Conservation (phyloP, 2,113 vertebrate species). For the Gallinago media region DNA sequence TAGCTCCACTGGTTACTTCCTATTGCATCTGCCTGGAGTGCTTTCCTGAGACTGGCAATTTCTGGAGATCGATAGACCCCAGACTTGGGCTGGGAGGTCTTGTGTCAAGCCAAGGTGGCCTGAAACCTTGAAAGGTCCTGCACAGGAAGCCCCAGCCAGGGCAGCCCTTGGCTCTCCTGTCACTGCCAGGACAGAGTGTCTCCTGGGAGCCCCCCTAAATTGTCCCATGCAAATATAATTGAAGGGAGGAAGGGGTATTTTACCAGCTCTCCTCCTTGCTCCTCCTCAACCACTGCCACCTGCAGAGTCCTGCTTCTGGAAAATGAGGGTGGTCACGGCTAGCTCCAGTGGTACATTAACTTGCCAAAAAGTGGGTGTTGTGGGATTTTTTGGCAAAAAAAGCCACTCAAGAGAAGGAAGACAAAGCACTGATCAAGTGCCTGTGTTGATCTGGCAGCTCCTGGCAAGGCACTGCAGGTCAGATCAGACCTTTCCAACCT, state of each 20-base stretch:
- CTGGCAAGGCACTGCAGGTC: background rate
- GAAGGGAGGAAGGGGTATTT: background rate
- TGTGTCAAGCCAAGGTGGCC: background rate
- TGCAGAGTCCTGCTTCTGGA: background rate
- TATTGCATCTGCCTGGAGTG: background rate
- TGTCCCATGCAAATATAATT: background rate
- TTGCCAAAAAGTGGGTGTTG: background rate
- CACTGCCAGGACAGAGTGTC: background rate
- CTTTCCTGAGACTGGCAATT: background rate
- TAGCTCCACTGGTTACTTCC: background rate
- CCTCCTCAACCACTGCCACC: background rate
- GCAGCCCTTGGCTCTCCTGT: background rate
- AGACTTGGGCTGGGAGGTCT: background rate
- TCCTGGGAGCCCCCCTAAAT: background rate
- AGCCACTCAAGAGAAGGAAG: background rate
- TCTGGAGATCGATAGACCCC: background rate
- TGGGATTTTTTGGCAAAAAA: accelerated
- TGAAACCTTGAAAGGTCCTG: background rate
- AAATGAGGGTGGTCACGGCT: background rate
- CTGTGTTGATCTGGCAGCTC: background rate
- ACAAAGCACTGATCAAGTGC: accelerated
- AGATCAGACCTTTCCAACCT: background rate
- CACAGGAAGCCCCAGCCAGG: background rate
- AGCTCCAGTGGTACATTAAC: background rate
- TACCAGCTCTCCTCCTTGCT: background rate